Evolutionary conservation across 2,113 vertebrate species (phyloP).

Genomic region (Solea solea): DNA sequence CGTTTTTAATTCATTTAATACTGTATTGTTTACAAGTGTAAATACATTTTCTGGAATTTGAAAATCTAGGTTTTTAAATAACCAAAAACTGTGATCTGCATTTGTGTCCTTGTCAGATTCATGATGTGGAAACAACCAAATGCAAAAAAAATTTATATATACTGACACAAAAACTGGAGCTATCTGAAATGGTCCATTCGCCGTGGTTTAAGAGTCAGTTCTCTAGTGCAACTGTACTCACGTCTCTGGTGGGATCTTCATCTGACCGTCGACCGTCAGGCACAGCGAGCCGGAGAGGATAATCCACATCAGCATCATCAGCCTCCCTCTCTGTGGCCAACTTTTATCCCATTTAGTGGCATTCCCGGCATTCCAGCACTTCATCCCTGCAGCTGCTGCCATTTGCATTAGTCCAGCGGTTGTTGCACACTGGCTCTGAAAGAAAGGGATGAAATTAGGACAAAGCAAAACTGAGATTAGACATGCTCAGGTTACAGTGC

Average conservation of each 20-base stretch:
- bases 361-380: slow-evolving; percentile 41
- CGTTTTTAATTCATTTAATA: background rate
- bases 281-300: slow-evolving; percentile 76
- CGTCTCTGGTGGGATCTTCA: slow-evolving; percentile 89
- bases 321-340: slow-evolving; percentile 57
- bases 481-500: slow-evolving; percentile 25
- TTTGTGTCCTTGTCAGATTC: too few relatives aligned
- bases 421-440: slow-evolving; percentile 31
- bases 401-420: slow-evolving; percentile 43
- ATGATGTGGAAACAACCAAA: too few relatives aligned
- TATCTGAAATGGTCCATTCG: background rate
- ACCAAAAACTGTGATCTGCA: too few relatives aligned
- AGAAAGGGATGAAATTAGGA: slow-evolving; percentile 35
- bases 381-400: slow-evolving; percentile 64
- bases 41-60: too few relatives aligned
- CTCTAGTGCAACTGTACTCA: slow-evolving; percentile 76
- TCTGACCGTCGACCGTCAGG: slow-evolving; percentile 78
- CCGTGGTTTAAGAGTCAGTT: background rate
- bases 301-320: slow-evolving; percentile 77
- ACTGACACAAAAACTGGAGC: too few relatives aligned
- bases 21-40: too few relatives aligned
- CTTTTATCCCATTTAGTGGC: slow-evolving; percentile 47
- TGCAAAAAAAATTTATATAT: too few relatives aligned
- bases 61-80: too few relatives aligned
- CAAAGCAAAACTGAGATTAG: slow-evolving; percentile 20